Base-by-base conservation (phyloP, 2,888 invertebrate species). In the Carabus problematicus region DNA sequence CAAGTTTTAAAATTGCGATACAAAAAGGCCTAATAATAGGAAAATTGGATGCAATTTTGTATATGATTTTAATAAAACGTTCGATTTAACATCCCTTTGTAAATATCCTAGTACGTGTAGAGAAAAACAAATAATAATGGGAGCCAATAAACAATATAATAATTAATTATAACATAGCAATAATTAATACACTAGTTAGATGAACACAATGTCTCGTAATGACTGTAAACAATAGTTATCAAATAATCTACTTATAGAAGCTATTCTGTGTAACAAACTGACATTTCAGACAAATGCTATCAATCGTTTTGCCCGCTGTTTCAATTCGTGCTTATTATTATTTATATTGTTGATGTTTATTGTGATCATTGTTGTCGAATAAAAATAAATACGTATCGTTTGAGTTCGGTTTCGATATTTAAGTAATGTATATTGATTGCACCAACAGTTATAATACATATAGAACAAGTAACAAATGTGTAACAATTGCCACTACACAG, bases 401-500 rank as follows among this genome's bases (percentile, higher is more conserved):
- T 29, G 29, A 6, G 3, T 3, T 29, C 6, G 29, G 29, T 29
- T 29, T 2, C 6, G 29, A 6, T 29, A 19, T 52, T 45, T 43
- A 61, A 43, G 18, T 29, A 49, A 49, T 41, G 3, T 64, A 49
- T 66, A 59, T 59, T 3, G 55, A 56, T 61, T 69, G 69, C 69
- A 69, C 69, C 61, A 69, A 43, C 45, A 16, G 41, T 56, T 41
- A 49, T 43, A 18, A 68, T 29, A 54, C 56, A 47, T 40, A n/a
- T 29, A 66, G 47, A 67, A 69, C 56, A 62, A 62, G 40, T 16
- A 62, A 69, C 45, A 69, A 69, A 62, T 12, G 14, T 55, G 45
- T 61, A 68, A 68, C 60, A 61, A 68, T 39, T 12, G 3, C 2
- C n/a, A 43, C 14, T 69, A 61, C 69, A 69, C 69, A 69, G 68